Base-by-base conservation (phyloP, 2,113 vertebrate genomes). In the Cyphomyrus plagiostoma region DNA sequence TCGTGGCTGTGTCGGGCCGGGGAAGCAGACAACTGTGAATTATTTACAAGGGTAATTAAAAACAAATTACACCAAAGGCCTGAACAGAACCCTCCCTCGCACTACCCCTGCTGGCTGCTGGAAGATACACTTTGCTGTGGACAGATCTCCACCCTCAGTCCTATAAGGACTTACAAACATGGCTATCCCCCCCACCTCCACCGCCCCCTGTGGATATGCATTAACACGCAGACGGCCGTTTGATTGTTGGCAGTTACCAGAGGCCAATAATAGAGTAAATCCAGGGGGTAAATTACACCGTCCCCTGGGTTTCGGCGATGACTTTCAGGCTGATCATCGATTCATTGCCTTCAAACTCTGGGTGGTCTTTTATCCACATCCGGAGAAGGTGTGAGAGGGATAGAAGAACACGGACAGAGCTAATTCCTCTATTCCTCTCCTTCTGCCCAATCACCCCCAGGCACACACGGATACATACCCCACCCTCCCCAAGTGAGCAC, bases 401-500 rank as follows among this genome's bases (percentile, higher is more conserved):
- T 95, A 95, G 95, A 95, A 94, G 94, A 95, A 95, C 95, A 94
- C 92, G 93, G 93, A 95, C 94, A 92, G 94, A 93, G 95, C 94
- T 95, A 95, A 95, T 95, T 95, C 92, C 92, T n/a, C 56, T 62
- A 95, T 95, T 95, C 92, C 92, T n/a, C 56, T 62, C 23, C 56
- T 62, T 62, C 21, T 91, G 92, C 92, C 66, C n/a, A 13, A 15
- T 30, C n/a, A 74, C 66, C 30, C 66, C 66, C 66, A 26, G 30
- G 10, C 77, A 45, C 77, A 39, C 77, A 82, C 17, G 8, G 17
- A 39, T 39, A 17, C 77, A 46, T 42, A 82, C 11, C 26, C 94
- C 93, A 93, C 94, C 95, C 89, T 92, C 92, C 91, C 88, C 92
- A 90, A 74, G 13, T 77, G 26, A 77, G 35, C 30, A 77, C 35